Evolutionary conservation across 2,888 invertebrate species (phyloP).

Genomic region (Eustalomyia histrio): DNA sequence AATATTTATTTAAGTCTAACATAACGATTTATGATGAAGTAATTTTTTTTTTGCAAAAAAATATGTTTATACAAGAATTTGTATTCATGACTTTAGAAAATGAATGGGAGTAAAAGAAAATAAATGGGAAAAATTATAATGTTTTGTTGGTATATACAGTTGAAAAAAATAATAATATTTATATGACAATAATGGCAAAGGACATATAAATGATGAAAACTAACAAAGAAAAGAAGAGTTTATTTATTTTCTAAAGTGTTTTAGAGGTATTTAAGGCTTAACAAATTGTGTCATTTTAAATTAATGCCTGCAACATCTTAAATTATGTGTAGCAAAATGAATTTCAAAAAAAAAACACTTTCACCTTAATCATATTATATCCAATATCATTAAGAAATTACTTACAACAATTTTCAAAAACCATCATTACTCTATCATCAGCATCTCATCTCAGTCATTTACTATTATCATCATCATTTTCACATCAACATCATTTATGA

Average conservation of each 20-base stretch:
- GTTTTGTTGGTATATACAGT: background rate
- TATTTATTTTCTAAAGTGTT: constrained; percentile 38
- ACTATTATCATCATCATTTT: background rate
- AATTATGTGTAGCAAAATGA: background rate
- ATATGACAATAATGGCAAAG: constrained; percentile 57
- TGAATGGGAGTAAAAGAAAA: constrained; percentile 20
- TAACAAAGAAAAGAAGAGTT: constrained; percentile 34
- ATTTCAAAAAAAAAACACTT: constrained; percentile 33
- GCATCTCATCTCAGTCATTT: constrained; percentile 3
- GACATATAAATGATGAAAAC: constrained; percentile 46
- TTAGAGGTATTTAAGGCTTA: constrained; percentile 46
- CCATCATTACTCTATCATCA: background rate
- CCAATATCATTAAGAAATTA: background rate
- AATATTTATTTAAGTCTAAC: constrained; percentile 64
- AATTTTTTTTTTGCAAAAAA: constrained; percentile 15
- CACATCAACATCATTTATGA: background rate
- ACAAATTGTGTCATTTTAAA: constrained; percentile 60
- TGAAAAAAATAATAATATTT: background rate
- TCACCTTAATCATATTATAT: constrained; percentile 47
- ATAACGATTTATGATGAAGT: constrained; percentile 47
- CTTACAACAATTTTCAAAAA: background rate
- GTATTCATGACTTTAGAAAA: constrained; percentile 58
- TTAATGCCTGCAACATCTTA: constrained; percentile 51
- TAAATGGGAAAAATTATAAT: constrained; percentile 26
- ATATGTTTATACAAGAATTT: constrained; percentile 42